Conservation (phyloP, 2,113 vertebrate genomes). For the Montifringilla adamsi region DNA sequence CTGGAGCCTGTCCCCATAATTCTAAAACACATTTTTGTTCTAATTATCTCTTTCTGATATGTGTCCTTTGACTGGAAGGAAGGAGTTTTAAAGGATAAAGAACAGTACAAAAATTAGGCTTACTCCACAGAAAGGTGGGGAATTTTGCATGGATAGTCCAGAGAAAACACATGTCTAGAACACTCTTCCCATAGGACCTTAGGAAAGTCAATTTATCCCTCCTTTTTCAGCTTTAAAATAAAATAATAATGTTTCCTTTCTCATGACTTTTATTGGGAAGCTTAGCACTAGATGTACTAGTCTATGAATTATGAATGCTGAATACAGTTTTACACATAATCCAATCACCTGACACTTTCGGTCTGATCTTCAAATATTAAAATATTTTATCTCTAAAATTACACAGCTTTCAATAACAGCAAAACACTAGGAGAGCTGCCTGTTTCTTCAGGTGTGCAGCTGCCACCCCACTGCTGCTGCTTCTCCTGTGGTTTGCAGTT, state of each 20-base stretch:
- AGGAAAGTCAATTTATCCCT: not conserved
- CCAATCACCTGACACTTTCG: not conserved
- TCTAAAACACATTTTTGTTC: not conserved
- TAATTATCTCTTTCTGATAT: not conserved
- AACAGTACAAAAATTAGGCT: not conserved
- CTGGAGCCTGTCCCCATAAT: not conserved
- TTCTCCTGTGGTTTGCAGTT: not conserved
- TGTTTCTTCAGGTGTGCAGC: not conserved
- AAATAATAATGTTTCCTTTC: not conserved
- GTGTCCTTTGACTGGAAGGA: not conserved
- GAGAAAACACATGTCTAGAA: not conserved
- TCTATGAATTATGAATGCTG: not conserved
- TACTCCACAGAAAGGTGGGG: rapidly evolving
- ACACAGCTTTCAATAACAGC: not conserved
- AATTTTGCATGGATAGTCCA: not conserved
- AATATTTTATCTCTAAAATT: not conserved
- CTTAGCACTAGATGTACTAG: not conserved
- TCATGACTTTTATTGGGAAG: not conserved
- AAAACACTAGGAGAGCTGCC: not conserved
- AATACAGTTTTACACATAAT: not conserved
- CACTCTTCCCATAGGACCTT: not conserved
- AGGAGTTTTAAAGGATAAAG: not conserved
- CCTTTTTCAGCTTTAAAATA: not conserved
- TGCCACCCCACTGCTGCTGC: not conserved
- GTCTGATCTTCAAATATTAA: not conserved